phyloP scores from a whole-genome alignment of 2,797 vertebrate species.

The Labroides dimidiatus region DNA sequence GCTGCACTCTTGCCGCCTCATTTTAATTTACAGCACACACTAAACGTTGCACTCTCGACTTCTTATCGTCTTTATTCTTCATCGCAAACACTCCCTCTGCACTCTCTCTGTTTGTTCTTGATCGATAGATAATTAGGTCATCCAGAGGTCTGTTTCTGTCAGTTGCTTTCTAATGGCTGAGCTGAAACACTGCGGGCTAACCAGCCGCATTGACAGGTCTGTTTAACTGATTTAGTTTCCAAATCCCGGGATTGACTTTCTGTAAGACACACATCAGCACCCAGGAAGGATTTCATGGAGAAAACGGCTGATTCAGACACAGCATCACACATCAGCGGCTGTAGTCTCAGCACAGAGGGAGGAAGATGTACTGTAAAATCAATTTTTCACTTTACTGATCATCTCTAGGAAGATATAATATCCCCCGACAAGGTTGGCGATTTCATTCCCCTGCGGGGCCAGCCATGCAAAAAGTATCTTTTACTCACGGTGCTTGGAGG shows the following conservation, averaged over 20 bases:
- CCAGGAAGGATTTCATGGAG: not conserved
- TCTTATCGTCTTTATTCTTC: not conserved
- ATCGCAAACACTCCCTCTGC: not conserved
- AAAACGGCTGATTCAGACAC: not conserved
- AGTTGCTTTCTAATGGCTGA: not conserved
- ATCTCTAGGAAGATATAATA: conserved; percentile 16
- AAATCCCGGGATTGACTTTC: conserved; percentile 17
- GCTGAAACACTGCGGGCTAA: conserved; percentile 2
- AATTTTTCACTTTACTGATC: conserved; percentile 51
- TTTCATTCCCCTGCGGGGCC: conserved; percentile 12
- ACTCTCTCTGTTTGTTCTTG: not conserved
- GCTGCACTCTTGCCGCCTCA: not conserved
- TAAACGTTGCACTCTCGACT: no score
- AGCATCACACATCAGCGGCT: not conserved
- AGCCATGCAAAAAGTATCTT: conserved; percentile 22
- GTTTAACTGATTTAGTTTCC: conserved; percentile 24
- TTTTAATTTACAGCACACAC: not conserved
- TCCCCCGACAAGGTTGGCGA: conserved; percentile 9
- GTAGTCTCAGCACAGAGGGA: conserved; percentile 1
- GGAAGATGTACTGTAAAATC: conserved; percentile 10
- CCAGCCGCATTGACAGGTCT: not conserved
- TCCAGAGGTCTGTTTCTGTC: not conserved
- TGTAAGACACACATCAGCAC: not conserved
- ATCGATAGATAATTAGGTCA: conserved; percentile 13
- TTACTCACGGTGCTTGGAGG: not conserved